Conservation (phyloP, 1,140 invertebrate species). For the Anastrepha ludens region DNA sequence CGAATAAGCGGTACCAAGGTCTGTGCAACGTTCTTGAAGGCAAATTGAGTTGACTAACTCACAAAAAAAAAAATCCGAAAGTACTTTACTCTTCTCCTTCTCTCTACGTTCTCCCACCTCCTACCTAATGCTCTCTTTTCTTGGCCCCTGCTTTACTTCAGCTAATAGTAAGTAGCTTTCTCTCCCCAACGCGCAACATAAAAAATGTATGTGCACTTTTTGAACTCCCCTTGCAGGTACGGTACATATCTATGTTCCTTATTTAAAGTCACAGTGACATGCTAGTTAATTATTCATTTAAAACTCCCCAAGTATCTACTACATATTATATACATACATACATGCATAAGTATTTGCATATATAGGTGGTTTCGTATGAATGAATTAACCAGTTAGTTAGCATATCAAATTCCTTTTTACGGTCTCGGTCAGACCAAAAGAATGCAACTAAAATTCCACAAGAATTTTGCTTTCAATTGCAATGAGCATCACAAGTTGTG, state of each 20-base stretch:
- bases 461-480: constrained; percentile 46
- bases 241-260: background rate
- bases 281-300: constrained; percentile 41
- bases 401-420: constrained; percentile 46
- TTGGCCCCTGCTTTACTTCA: too few species aligned
- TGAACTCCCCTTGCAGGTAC: background rate
- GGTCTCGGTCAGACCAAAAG: constrained; percentile 36
- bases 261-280: background rate
- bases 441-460: constrained; percentile 45
- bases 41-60: too few species aligned
- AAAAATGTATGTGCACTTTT: background rate
- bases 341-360: background rate
- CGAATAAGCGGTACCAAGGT: too few species aligned
- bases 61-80: too few species aligned
- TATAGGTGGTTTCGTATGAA: background rate
- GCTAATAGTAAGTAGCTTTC: too few species aligned
- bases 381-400: constrained; percentile 29
- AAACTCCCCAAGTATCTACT: background rate
- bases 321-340: background rate
- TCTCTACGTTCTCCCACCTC: too few species aligned
- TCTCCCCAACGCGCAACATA: too few species aligned
- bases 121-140: too few species aligned
- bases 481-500: constrained; percentile 17
- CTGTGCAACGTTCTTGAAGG: too few species aligned
- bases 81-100: too few species aligned